Evolutionary conservation across 2,888 invertebrate genomes (phyloP).

Genomic region (Acanthoscelides obtectus): DNA sequence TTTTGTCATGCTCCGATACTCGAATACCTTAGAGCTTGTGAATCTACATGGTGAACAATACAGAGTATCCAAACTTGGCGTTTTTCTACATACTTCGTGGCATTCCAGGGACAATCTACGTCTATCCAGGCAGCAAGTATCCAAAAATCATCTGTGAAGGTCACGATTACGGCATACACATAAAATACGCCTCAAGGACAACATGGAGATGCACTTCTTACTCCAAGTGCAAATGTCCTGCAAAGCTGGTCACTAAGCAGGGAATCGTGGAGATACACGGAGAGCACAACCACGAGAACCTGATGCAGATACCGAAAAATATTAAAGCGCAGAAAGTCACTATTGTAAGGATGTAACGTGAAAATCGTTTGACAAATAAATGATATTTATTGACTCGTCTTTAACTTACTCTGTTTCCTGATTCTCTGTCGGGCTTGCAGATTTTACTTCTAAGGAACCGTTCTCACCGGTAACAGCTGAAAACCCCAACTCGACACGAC

Average conservation of each 20-base stretch:
- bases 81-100: background rate
- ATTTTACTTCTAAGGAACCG: no score
- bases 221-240: conserved; percentile 24
- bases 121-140: conserved; percentile 27
- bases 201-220: conserved; percentile 29
- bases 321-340: background rate
- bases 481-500: no score
- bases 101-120: conserved; percentile 27
- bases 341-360: conserved; percentile 5
- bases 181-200: conserved; percentile 22
- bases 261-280: conserved; percentile 19
- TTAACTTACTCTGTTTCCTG: no score
- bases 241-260: conserved; percentile 22
- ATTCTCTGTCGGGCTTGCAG: no score
- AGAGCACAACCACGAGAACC: conserved; percentile 24
- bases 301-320: background rate
- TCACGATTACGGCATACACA: conserved; percentile 25
- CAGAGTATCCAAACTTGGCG: no score
- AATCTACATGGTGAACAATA: no score
- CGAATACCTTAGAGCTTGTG: no score
- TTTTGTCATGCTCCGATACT: no score
- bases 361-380: background rate
- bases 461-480: no score
- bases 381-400: no score
- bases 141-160: conserved; percentile 30